Conservation (phyloP, 23 tunicate species). For the Ascidia mentula region DNA sequence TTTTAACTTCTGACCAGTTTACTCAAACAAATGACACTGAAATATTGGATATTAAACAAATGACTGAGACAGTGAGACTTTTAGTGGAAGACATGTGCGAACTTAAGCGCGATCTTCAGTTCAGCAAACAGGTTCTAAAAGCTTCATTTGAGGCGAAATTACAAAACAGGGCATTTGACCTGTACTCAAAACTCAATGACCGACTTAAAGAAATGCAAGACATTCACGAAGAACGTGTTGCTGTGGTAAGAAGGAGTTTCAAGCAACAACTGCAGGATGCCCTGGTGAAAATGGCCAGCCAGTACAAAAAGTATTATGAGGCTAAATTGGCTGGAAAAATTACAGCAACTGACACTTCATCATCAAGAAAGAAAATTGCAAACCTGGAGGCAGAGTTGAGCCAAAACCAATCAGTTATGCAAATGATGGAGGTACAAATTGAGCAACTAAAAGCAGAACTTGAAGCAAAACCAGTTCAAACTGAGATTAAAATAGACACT, state of each 20-base stretch:
- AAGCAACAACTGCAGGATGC: slow-evolving; percentile 89
- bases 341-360: slow-evolving; percentile 34
- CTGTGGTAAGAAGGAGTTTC: slow-evolving; percentile 69
- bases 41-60: slow-evolving; percentile 69
- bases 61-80: slow-evolving; percentile 53
- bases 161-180: slow-evolving; percentile 61
- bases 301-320: slow-evolving; percentile 83
- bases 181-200: slow-evolving; percentile 63
- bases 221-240: slow-evolving; percentile 74
- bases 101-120: slow-evolving; percentile 57
- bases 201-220: slow-evolving; percentile 50
- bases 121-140: slow-evolving; percentile 59
- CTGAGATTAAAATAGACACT: slow-evolving; percentile 57
- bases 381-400: slow-evolving; percentile 48
- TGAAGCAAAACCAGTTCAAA: slow-evolving; percentile 29
- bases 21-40: slow-evolving; percentile 74
- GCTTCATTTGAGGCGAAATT: slow-evolving; percentile 65
- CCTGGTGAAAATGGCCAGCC: slow-evolving; percentile 67
- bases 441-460: slow-evolving; percentile 59
- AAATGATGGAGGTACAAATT: slow-evolving; percentile 79
- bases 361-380: slow-evolving; percentile 29
- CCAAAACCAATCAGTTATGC: slow-evolving; percentile 52
- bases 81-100: slow-evolving; percentile 56
- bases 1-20: slow-evolving; percentile 60
- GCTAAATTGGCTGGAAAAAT: slow-evolving; percentile 70